Evolutionary conservation across 2,797 vertebrate species (phyloP).

Genomic region (Pseudochirops cupreus): DNA sequence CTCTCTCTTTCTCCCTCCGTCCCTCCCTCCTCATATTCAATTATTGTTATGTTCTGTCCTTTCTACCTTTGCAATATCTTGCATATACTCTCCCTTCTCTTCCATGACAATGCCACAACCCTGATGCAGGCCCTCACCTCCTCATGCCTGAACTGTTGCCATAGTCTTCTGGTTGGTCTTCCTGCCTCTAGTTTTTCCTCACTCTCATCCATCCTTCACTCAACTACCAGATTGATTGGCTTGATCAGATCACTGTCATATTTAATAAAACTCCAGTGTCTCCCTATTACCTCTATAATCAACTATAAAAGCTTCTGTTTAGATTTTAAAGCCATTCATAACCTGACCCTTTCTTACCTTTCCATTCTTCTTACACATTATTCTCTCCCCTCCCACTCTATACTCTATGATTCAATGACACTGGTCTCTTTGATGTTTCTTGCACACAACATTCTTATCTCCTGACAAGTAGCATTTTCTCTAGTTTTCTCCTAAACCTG

Average conservation of each 20-base stretch:
- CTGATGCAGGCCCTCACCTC: background rate
- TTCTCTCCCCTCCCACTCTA: background rate
- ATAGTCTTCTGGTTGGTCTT: background rate
- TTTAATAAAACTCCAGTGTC: background rate
- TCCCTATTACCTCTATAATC: background rate
- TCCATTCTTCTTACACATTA: background rate
- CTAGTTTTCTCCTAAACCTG: background rate
- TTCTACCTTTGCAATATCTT: background rate
- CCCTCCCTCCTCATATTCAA: background rate
- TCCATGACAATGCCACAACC: background rate
- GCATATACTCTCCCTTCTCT: background rate
- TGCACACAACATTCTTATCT: background rate
- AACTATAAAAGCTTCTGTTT: background rate
- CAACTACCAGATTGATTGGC: background rate
- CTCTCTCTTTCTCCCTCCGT: fast-evolving
- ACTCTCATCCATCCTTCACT: background rate
- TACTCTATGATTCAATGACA: background rate
- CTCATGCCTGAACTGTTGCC: background rate
- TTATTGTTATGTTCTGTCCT: background rate
- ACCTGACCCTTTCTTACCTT: background rate
- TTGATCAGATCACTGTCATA: background rate
- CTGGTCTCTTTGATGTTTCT: background rate
- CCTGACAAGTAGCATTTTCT: background rate
- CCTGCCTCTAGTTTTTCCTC: background rate
- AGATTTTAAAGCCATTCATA: background rate